A percentile compares a stretch with the other conserved stretches of the same genome.
phyloP scores from a whole-genome alignment of 2,113 vertebrate genomes.

The Bambusicola thoracicus region DNA sequence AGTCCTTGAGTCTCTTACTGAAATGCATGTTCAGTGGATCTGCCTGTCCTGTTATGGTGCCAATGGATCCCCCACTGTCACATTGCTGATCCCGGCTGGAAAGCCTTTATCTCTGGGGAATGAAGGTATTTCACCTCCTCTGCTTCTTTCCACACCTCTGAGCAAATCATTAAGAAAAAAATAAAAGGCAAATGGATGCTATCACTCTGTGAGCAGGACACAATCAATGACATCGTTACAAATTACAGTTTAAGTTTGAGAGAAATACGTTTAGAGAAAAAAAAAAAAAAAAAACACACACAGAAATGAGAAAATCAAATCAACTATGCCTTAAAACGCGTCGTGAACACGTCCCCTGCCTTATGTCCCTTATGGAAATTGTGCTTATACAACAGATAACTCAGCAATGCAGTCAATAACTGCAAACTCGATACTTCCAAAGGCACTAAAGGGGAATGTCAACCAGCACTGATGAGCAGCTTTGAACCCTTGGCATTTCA shows the following conservation, averaged over 20 bases:
- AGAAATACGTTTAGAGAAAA: slow-evolving; percentile 31
- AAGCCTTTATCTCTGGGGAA: not conserved
- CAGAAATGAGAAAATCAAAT: slow-evolving; percentile 64
- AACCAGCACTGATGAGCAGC: slow-evolving; percentile 65
- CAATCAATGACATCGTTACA: slow-evolving; percentile 46
- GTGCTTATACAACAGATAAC: slow-evolving; percentile 73
- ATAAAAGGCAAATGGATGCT: not conserved
- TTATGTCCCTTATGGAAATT: slow-evolving; percentile 72
- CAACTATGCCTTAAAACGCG: slow-evolving; percentile 49
- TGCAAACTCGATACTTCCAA: slow-evolving; percentile 74
- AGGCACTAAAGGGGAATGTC: slow-evolving; percentile 68
- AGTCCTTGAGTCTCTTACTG: not conserved
- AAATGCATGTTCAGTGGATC: not conserved
- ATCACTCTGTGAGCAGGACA: not conserved
- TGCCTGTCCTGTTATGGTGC: not conserved
- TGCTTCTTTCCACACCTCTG: not conserved
- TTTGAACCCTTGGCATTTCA: slow-evolving; percentile 64
- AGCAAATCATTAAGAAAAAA: slow-evolving; percentile 31
- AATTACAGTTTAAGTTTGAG: slow-evolving; percentile 31
- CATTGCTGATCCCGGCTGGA: fast-evolving
- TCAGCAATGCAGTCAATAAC: slow-evolving; percentile 71
- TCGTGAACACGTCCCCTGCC: slow-evolving; percentile 61
- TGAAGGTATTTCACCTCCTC: not conserved
- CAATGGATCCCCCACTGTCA: not conserved
- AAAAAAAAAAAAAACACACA: not conserved